A percentile compares a stretch with the other conserved stretches of the same genome.
These are phyloP conservation scores for Ditylenchus dipsaci DNA, from an alignment of 1,140 invertebrate species.

Conservation along the genomic window DNA sequence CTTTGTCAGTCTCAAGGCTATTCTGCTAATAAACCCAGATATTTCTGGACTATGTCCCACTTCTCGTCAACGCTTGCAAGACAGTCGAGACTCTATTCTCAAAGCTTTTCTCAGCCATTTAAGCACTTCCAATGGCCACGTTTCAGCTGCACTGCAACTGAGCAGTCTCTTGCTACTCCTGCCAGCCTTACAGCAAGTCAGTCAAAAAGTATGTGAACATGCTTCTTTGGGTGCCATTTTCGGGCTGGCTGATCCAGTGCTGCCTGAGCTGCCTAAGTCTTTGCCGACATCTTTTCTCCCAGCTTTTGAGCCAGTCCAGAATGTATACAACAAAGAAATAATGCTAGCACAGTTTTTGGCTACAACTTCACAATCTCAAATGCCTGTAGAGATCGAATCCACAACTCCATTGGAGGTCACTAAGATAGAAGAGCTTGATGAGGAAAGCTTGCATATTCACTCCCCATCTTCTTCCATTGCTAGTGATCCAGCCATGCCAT, in stretches of 20 bases:
- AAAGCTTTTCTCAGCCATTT: conserved; percentile 48
- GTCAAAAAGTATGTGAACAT: conserved; percentile 32
- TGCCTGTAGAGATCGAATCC: too few relatives aligned
- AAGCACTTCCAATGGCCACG: conserved; percentile 31
- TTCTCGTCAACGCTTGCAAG: conserved; percentile 42
- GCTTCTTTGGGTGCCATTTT: conserved; percentile 38
- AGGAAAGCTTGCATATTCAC: too few relatives aligned
- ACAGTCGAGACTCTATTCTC: conserved; percentile 43
- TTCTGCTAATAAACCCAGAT: conserved; percentile 44
- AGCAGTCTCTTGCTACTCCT: conserved; percentile 48
- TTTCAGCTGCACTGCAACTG: conserved; percentile 27
- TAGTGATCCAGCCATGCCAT: too few relatives aligned
- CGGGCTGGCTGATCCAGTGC: conserved; percentile 40
- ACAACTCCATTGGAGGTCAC: too few relatives aligned
- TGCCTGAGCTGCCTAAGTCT: neutral
- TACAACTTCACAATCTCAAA: too few relatives aligned
- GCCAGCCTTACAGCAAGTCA: conserved; percentile 39
- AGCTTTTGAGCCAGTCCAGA: too few relatives aligned
- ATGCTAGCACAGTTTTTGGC: too few relatives aligned
- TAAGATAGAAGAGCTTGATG: too few relatives aligned
- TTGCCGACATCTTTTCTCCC: too few relatives aligned
- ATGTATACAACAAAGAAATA: too few relatives aligned
- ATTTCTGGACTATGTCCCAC: conserved; percentile 33
- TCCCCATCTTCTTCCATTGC: too few relatives aligned
- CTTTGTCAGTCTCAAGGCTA: conserved; percentile 43